Base-by-base conservation (phyloP, 2,113 vertebrate species). In the Tychaedon coryphoeus region DNA sequence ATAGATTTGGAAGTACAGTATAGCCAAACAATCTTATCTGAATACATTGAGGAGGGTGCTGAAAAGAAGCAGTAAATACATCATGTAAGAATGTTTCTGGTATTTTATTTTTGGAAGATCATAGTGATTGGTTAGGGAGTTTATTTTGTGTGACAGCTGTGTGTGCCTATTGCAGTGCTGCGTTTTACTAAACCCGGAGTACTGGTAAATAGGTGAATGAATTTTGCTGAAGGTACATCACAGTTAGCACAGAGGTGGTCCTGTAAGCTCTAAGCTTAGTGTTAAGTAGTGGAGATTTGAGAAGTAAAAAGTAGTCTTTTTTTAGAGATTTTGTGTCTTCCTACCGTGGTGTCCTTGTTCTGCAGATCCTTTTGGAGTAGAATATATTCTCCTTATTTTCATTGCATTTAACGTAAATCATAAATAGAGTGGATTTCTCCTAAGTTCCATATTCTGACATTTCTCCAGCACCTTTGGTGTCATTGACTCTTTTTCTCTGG, bases 91-190 rank as follows among this genome's bases (percentile, higher is more conserved):
- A 75, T 96, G 74, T 96, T 97, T 96, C 93, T 95, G 89, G 43
- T 89, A 47, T 96, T 69, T 97, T 97, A 70, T 97, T 97, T 95
- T 97, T 97, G 94, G 96, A 97, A 66, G 22, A 38, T 48, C 24
- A 10, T 18, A 94, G 62, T 23, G 23, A 86, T 90, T 95, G 70
- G 77, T 83, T 97, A 47, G 19, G 13, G 31, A 20, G 12, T 15
- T n/a, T 54, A 12, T 54, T 34, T 24, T 48, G 47, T 5, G 73
- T 91, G 95, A 80, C 56, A 51, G 26, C 58, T 3, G 0, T 43
- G n/a, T 74, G 74, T 95, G 88, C 67, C 38, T 90, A 74, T 45
- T 80, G 65, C 48, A 74, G 62, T 67, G 50, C 61, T 88, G 42
- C 29, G 12, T 90, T 90, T 92, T 71, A 26, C 45, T 33, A 15